Evolutionary conservation across 1,140 invertebrate species (phyloP).

Genomic region (Bombus picipes): DNA sequence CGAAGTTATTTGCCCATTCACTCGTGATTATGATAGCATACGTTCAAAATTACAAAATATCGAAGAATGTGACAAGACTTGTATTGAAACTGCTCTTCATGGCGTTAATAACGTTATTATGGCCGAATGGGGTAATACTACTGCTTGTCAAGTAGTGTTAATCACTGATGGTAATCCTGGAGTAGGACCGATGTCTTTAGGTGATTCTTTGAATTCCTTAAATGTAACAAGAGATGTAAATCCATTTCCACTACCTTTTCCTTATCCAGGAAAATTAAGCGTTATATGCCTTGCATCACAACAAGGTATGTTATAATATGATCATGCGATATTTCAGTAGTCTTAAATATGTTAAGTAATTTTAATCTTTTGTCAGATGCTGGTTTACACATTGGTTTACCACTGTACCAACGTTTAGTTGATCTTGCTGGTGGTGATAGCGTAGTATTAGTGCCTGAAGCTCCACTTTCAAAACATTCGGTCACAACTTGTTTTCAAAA

Average conservation of each 20-base stretch:
- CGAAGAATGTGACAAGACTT: constrained; percentile 93
- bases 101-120: constrained; percentile 90
- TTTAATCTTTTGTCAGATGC: constrained; percentile 67
- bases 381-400: constrained; percentile 69
- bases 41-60: constrained; percentile 88
- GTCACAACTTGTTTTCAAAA: constrained; percentile 88
- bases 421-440: constrained; percentile 87
- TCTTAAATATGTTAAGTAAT: constrained; percentile 19
- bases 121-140: constrained; percentile 92
- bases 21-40: constrained; percentile 91
- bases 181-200: constrained; percentile 86
- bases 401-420: constrained; percentile 80
- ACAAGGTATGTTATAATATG: constrained; percentile 74
- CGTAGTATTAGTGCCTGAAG: constrained; percentile 86
- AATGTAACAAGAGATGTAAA: constrained; percentile 77
- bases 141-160: constrained; percentile 90
- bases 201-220: constrained; percentile 81
- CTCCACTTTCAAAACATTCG: constrained; percentile 83
- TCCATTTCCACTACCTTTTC: constrained; percentile 88
- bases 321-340: constrained; percentile 23
- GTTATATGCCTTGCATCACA: constrained; percentile 87
- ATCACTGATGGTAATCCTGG: constrained; percentile 92
- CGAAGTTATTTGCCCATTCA: constrained; percentile 92
- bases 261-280: constrained; percentile 91
- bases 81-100: constrained; percentile 89